Percentiles rank a stretch among this genome's conserved stretches.
Evolutionary conservation across 2,797 vertebrate species (phyloP).

Genomic region (Percopsis omiscomaycus): DNA sequence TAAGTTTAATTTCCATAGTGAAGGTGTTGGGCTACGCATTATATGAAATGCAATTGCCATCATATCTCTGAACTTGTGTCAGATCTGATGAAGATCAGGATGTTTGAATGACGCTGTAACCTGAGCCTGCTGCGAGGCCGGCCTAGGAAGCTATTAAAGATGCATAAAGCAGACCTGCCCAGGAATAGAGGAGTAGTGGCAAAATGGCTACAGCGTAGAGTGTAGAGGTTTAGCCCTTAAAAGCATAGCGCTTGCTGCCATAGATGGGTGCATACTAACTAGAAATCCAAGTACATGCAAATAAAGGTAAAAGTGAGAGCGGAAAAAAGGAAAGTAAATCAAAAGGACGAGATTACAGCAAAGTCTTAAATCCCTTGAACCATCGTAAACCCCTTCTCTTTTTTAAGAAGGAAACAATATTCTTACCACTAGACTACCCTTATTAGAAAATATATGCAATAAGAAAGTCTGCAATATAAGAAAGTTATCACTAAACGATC

Average conservation of each 20-base stretch:
- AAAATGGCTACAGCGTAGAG: constrained; percentile 46
- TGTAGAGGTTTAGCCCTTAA: constrained; percentile 16
- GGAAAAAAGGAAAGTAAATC: neutral
- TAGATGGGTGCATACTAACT: neutral
- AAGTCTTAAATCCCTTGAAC: neutral
- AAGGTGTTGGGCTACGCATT: constrained; percentile 2
- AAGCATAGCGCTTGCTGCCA: neutral
- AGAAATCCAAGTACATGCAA: constrained; percentile 15
- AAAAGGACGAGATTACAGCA: no score
- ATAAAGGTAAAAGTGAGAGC: constrained; percentile 4
- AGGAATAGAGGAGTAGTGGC: constrained; percentile 37
- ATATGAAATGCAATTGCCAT: neutral
- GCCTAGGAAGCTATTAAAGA: constrained; percentile 72
- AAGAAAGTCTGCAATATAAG: no score
- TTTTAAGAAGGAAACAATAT: no score
- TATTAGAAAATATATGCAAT: no score
- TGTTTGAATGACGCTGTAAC: constrained; percentile 54
- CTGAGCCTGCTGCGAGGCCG: constrained; percentile 49
- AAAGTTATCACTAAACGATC: no score
- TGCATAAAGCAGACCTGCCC: constrained; percentile 57
- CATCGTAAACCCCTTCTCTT: no score
- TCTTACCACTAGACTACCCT: no score
- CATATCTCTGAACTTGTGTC: neutral
- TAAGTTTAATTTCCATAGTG: neutral
- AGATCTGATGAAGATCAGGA: constrained; percentile 20